Evolutionary conservation across 2,888 invertebrate species (phyloP), one percentile per base, ranked within the genome.

Genomic region (Amitus sp.): DNA sequence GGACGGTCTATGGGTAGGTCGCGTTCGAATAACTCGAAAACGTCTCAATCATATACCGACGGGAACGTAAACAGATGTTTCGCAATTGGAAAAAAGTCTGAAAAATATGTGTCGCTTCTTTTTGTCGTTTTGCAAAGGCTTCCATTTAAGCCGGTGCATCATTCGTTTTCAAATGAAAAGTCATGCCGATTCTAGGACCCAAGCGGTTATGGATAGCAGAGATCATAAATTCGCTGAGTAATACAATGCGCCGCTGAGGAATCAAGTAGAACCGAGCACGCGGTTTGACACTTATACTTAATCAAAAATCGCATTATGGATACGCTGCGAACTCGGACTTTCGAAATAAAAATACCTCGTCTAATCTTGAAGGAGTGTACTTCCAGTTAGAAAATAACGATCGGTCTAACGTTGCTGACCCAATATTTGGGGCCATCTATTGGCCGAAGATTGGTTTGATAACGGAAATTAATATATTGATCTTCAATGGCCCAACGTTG

Each of bases 121-220:
- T 37, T 37, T 37, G 3, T 37, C 15, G 5, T 12, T 37, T 9
- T 12, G 13, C 37, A 12, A 13, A 13, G 9, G 12, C 37, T 37
- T 13, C 37, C 12, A 15, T 37, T 42, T 43, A 43, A 43, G 23
- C 20, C 43, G 13, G 13, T 43, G 23, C 43, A 23, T 43, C 23
- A 23, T 20, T 43, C 43, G 23, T 43, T 42, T 42, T 18, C 13
- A 43, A 43, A 43, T 18, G 43, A 43, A 43, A 37, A 43, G 43
- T 43, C 23, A 43, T 43, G 43, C 43, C 43, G 13, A 23, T 20
- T 23, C 43, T 43, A 43, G 43, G 43, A 43, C 43, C 43, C 23
- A 23, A 23, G n/a, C 13, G 23, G 23, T 37, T 43, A 43, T 43
- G 43, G 23, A 43, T 43, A 43, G 23, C 23, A 23, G 23, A 23